phyloP scores from a whole-genome alignment of 2,797 vertebrate genomes.

The Hoplostethus atlanticus region DNA sequence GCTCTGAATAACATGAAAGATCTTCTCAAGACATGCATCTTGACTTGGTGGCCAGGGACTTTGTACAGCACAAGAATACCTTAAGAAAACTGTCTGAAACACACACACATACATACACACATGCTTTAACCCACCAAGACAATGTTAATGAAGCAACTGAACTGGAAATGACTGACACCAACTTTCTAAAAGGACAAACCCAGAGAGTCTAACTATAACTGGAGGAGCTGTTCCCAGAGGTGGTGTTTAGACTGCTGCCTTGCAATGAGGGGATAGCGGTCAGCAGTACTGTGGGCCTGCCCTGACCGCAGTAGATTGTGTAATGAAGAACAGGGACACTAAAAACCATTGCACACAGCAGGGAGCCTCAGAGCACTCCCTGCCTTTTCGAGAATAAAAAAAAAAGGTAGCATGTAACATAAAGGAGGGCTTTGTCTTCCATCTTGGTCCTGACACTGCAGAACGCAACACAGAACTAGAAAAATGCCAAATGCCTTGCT shows the following conservation, averaged over 20 bases:
- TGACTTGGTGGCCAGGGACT: not conserved
- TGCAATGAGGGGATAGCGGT: not conserved
- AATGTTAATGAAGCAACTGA: not conserved
- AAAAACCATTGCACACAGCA: slow-evolving; percentile 30
- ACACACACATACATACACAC: too few relatives aligned
- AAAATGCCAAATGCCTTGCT: slow-evolving; percentile 38
- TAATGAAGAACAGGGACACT: slow-evolving; percentile 18
- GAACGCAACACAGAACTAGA: slow-evolving; percentile 24
- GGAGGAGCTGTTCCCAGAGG: not conserved
- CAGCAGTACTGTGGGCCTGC: not conserved
- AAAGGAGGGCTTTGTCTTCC: slow-evolving; percentile 52
- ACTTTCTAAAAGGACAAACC: not conserved
- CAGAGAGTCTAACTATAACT: too few relatives aligned
- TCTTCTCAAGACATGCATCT: not conserved
- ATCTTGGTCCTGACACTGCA: slow-evolving; percentile 16
- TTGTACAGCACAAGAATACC: not conserved
- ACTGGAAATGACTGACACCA: too few relatives aligned
- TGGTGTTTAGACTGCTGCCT: not conserved
- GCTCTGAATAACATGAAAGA: not conserved
- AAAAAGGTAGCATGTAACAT: slow-evolving; percentile 5
- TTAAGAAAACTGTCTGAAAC: not conserved
- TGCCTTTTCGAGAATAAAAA: slow-evolving; percentile 21
- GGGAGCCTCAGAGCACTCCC: slow-evolving; percentile 35
- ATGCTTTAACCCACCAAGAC: not conserved
- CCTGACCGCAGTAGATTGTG: slow-evolving; percentile 23